phyloP scores from a whole-genome alignment of 1,140 invertebrate genomes.

The Archivesica marissinica region DNA sequence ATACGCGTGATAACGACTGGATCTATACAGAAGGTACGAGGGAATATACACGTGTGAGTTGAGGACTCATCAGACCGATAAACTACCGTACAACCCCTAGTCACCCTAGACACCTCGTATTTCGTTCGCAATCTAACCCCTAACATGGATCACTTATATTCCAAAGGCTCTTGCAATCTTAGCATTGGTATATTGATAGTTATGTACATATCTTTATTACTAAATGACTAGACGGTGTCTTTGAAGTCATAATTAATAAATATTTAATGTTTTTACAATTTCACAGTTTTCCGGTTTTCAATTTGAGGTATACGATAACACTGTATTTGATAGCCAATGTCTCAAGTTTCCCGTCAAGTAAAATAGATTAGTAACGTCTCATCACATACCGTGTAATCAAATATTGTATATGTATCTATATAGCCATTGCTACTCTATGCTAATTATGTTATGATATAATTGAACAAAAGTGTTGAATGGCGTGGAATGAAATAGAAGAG shows the following conservation, averaged over 20 bases:
- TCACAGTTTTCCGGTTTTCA: constrained; percentile 22
- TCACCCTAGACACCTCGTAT: constrained; percentile 24
- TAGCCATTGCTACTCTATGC: too few species aligned
- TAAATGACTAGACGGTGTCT: constrained; percentile 5
- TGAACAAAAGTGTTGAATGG: too few species aligned
- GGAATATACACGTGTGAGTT: too few species aligned
- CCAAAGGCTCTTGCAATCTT: constrained; percentile 3
- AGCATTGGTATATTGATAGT: constrained; percentile 1
- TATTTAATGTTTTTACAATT: constrained; percentile 34
- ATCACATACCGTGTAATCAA: too few species aligned
- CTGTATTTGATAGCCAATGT: too few species aligned
- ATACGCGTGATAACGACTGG: too few species aligned
- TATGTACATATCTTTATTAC: constrained; percentile 22
- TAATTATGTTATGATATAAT: too few species aligned
- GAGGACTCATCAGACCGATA: constrained; percentile 3
- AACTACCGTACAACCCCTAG: constrained; percentile 10
- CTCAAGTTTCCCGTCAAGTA: too few species aligned
- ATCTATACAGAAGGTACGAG: too few species aligned
- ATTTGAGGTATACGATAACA: neutral
- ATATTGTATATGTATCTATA: too few species aligned
- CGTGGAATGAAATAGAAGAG: too few species aligned
- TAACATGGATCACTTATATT: neutral
- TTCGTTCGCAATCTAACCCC: neutral
- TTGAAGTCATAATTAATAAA: constrained; percentile 34
- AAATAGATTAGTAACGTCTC: too few species aligned